phyloP scores from a whole-genome alignment of 2,113 vertebrate genomes.

The Myotis lucifugus region DNA sequence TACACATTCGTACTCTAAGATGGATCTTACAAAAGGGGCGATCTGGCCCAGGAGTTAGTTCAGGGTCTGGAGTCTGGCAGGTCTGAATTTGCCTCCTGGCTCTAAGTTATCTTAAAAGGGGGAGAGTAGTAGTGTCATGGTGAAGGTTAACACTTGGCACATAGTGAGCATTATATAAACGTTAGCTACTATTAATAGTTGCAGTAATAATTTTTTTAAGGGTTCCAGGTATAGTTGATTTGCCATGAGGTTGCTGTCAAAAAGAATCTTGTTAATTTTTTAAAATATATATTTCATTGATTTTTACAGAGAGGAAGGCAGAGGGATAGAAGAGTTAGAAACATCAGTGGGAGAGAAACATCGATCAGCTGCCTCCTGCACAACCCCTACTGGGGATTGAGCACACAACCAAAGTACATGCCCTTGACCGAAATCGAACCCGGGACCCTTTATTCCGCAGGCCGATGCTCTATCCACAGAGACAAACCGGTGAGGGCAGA shows the following conservation, averaged over 20 bases:
- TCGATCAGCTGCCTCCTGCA: too few species aligned
- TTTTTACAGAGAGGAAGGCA: too few species aligned
- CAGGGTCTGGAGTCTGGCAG: background rate
- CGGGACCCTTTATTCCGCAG: too few species aligned
- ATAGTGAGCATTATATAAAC: background rate
- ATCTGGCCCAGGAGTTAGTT: background rate
- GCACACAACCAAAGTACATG: too few species aligned
- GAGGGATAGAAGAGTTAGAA: too few species aligned
- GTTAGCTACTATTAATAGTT: background rate
- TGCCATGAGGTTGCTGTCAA: conserved; percentile 3
- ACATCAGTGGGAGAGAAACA: too few species aligned
- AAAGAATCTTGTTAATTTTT: conserved; percentile 6
- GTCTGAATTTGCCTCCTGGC: background rate
- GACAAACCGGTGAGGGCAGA: background rate
- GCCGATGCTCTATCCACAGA: too few species aligned
- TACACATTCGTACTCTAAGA: background rate
- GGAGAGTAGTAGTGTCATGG: background rate
- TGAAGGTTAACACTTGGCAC: background rate
- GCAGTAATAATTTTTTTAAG: conserved; percentile 23
- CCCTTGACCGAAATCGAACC: too few species aligned
- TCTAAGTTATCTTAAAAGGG: background rate
- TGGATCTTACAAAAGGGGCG: background rate
- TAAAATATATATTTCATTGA: too few species aligned
- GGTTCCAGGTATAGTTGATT: background rate
- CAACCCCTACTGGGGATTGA: too few species aligned